A percentile compares a stretch with the other conserved stretches of the same genome.
Conservation (phyloP, 2,797 vertebrate species). For the Halcyon badia region DNA sequence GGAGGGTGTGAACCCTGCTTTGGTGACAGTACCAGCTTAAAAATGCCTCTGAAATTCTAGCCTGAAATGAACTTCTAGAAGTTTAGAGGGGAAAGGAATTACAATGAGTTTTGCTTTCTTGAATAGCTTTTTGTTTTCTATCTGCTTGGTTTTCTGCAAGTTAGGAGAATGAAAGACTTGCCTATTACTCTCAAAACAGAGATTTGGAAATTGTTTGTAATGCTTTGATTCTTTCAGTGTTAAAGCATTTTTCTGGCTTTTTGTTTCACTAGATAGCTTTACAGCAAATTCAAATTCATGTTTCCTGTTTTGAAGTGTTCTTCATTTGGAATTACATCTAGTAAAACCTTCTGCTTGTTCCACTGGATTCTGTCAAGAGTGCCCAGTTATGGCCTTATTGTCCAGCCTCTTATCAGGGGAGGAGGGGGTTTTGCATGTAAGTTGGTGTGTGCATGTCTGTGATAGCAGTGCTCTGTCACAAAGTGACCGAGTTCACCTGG, state of each 20-base stretch:
- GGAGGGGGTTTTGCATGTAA: neutral
- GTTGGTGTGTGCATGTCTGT: neutral
- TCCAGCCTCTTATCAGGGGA: neutral
- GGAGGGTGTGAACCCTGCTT: neutral
- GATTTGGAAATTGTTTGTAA: neutral
- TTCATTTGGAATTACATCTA: neutral
- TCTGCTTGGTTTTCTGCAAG: neutral
- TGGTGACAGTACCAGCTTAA: neutral
- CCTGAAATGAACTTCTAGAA: neutral
- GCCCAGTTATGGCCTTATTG: fast-evolving
- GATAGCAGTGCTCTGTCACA: neutral
- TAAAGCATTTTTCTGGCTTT: neutral
- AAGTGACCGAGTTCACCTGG: neutral
- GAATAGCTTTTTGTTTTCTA: neutral
- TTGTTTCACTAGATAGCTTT: neutral
- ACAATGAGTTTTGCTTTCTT: neutral
- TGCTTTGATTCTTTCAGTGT: neutral
- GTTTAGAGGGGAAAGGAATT: neutral
- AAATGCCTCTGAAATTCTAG: neutral
- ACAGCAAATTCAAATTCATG: neutral
- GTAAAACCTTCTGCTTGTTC: neutral
- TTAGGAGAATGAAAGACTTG: neutral
- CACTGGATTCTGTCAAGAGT: neutral
- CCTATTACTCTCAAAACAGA: slow-evolving; percentile 4
- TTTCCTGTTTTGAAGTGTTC: neutral